Evolutionary conservation across 2,113 vertebrate species (phyloP), one percentile per base, ranked within the genome.

Genomic region (Xyrauchen texanus): DNA sequence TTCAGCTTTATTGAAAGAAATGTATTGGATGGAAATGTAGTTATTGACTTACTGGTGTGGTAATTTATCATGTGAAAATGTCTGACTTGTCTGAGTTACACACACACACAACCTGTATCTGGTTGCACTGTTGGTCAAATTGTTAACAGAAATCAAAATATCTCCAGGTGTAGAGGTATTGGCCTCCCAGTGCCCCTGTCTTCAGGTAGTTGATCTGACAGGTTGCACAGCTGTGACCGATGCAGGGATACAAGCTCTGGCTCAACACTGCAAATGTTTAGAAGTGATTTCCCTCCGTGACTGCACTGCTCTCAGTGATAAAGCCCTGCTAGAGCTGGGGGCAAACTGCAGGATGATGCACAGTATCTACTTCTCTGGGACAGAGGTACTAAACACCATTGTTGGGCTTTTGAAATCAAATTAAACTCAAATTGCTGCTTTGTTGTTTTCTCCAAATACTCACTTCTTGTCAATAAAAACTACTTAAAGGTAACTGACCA

Each of bases 401-500:
- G 12, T 42, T 16, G 15, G 47, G 6, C 4, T 21, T 68, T 16
- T n/a, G n/a, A 13, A 66, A 49, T 45, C n/a, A 4, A 21, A 47
- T 34, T 13, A 47, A 57, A 66, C 12, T 75, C 15, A 66, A 46
- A n/a, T 8, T 52, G 10, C 12, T 52, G 10, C 15, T 12, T 52
- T 34, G 21, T 34, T 34, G 21, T 34, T 34, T 34, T 34, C 21
- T 34, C 21, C 21, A 34, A 34, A 34, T 34, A 34, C 21, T 21
- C 42, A 42, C 55, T 46, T 47, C n/a, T n/a, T 47, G 53, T 4
- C 79, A 70, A 3, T 15, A 60, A 46, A 68, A 74, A 8, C 13
- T 75, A 47, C 82, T 81, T 46, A 84, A 65, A 96, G 95, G 93
- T 96, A 66, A 95, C 95, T 58, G 95, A 96, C 80, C 88, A 82